A percentile compares a stretch with the other conserved stretches of the same genome.
Conservation (phyloP, 2,113 vertebrate genomes). For the Lipophrys pholis region DNA sequence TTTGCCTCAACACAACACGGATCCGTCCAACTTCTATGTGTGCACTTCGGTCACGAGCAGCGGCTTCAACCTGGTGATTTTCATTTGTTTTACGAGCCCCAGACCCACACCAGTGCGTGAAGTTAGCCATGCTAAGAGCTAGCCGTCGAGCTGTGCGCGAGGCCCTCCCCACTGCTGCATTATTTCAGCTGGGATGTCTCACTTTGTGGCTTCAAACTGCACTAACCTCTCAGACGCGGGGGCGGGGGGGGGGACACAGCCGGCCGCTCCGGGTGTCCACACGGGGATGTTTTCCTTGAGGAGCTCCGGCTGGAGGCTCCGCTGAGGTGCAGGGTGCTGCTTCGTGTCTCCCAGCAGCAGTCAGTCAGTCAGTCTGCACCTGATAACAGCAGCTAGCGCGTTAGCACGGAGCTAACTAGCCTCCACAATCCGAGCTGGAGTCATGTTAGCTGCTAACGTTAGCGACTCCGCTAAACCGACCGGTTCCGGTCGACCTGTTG, state of each 20-base stretch:
- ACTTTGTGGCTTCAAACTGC: constrained; percentile 4
- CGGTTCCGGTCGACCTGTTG: constrained; percentile 21
- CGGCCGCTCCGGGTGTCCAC: constrained; percentile 50
- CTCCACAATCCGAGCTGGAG: constrained; percentile 45
- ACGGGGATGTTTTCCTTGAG: constrained; percentile 25
- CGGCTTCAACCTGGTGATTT: neutral
- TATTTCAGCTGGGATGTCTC: constrained; percentile 3
- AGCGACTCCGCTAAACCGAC: constrained; percentile 51
- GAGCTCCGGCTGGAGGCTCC: constrained; percentile 21
- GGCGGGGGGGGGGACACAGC: constrained; percentile 19
- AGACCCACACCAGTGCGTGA: constrained; percentile 36
- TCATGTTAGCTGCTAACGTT: constrained; percentile 61
- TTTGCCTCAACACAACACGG: neutral
- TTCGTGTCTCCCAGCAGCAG: constrained; percentile 52
- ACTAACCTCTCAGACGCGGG: constrained; percentile 63
- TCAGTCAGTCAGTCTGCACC: constrained; percentile 46
- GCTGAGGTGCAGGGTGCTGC: neutral
- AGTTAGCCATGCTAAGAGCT: constrained; percentile 63
- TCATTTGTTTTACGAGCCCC: constrained; percentile 22
- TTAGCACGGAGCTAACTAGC: constrained; percentile 74
- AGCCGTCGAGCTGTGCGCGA: constrained; percentile 59
- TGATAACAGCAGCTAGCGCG: constrained; percentile 59
- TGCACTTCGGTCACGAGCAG: too few species aligned
- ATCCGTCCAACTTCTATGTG: neutral
- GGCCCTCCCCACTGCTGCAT: constrained; percentile 51